phyloP scores from a whole-genome alignment of 2,888 invertebrate species.

The Drosophila tripunctata region DNA sequence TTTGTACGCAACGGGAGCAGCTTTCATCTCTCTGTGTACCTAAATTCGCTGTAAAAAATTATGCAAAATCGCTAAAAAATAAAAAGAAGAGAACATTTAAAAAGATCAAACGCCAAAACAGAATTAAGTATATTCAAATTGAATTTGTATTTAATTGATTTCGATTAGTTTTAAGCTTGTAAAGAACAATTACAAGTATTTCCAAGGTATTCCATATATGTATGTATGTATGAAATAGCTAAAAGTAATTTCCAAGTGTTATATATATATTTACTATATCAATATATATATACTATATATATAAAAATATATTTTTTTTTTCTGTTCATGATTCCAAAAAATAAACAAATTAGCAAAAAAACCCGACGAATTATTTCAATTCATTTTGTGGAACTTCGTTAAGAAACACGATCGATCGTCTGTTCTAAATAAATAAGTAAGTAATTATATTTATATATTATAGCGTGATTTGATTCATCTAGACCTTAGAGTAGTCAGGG shows the following conservation, averaged over 20 bases:
- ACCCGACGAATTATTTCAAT: background rate
- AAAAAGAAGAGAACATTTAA: background rate
- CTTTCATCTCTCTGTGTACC: conserved; percentile 3
- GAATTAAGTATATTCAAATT: background rate
- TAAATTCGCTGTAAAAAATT: conserved; percentile 38
- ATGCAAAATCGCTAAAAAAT: conserved; percentile 1
- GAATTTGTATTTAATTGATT: conserved; percentile 14
- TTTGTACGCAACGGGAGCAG: background rate
- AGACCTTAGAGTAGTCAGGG: too few species aligned
- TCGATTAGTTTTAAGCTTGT: conserved; percentile 19
- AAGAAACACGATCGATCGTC: too few species aligned
- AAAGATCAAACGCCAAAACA: conserved; percentile 7
- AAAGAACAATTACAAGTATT: conserved; percentile 5
- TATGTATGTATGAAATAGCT: conserved; percentile 20
- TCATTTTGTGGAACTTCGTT: background rate
- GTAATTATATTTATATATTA: too few species aligned
- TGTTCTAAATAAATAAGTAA: too few species aligned
- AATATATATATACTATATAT: too few species aligned
- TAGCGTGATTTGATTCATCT: too few species aligned
- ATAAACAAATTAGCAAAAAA: conserved; percentile 22
- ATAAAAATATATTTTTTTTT: background rate
- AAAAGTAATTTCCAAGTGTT: background rate
- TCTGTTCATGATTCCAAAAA: conserved; percentile 5
- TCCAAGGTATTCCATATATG: conserved; percentile 34
- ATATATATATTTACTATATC: conserved; percentile 16